Base-by-base conservation (phyloP, 1,140 invertebrate species). In the Heliconius congener region DNA sequence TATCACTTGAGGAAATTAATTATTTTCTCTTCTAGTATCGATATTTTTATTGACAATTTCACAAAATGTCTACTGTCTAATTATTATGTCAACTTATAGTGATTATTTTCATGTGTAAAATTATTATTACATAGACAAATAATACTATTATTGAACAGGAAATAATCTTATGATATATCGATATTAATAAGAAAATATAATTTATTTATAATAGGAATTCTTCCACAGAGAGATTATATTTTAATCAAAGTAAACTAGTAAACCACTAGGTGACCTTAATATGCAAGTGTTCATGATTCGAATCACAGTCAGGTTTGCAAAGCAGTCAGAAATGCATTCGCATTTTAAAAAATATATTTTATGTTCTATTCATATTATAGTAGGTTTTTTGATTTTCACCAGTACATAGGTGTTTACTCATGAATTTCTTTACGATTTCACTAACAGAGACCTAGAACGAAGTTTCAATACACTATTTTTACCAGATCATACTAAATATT, bases 241-340 rank as follows among this genome's bases (percentile, higher is more conserved):
- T 72, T 39, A 72, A 72, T 37, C 71, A 72, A 39, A 72, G 34
- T 72, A 50, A 74, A 74, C 79, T 71, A 23, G 72, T 71, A 77
- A 81, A 81, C 79, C 79, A 34, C 79, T 71, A 55, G 34, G 73
- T 74, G 72, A 71, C 75, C 75, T 81, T 81, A 75, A 72, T 72
- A 74, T 66, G 71, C 72, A 81, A 81, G 70, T 81, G 75, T 77
- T 66, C 74, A 76, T 73, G 74, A 66, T 80, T 73, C 23, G 60
- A 73, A 76, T 76, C 74, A 80, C 42, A 74, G 78, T 73, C 78
- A 71, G 46, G n/a, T 27, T 66, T 74, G 57, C 57, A 79, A 66
- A 66, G 27, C 60, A 30, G 60, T 66, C 23, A 66, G 13, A 66
- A 66, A 30, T 27, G 60, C 60, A 66, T 66, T 66, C 60, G 4